Base-by-base conservation (phyloP, 2,888 invertebrate species). In the Amiota communis region DNA sequence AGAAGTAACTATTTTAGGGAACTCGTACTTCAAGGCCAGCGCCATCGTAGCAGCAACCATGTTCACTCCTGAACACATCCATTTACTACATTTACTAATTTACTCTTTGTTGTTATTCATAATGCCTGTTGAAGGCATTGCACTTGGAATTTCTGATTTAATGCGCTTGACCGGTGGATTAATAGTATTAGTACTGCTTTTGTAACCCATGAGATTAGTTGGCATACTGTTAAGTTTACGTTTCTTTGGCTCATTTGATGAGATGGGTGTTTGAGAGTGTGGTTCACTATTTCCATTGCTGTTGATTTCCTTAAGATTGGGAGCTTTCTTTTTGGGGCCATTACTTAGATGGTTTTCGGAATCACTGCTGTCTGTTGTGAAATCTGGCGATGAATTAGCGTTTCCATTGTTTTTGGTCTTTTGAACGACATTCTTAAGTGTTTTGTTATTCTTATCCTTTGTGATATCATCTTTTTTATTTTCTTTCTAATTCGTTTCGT, bases 351-450 rank as follows among this genome's bases (percentile, higher is more conserved):
- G 94, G n/a, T 91, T 91, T 82, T 94, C 94, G 0, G 95, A 94
- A 87, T 95, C 93, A 11, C 92, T 92, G 77, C 92, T 92, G 77
- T 93, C 95, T 0, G 94, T 94, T 87, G 94, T 94, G 76, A 93
- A 92, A 80, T 93, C 94, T 81, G 93, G 94, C 70, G 93, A 93
- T 2, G 93, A 92, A 59, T 94, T 94, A 91, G 87, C 82, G n/a
- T 20, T 12, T 12, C 8, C 12, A 2, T 17, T 20, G 10, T 75
- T 0, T 69, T 82, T 85, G 8, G 76, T 71, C 56, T 85, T 94
- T 87, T 94, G 94, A 6, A 91, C 92, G 56, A 93, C 92, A 73
- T 92, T 93, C 11, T 92, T 92, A 84, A 91, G 93, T 87, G 93
- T 94, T 67, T 91, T 92, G 12, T 92, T 93, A 75, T 89, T 89